Evolutionary conservation across 2,888 invertebrate genomes (phyloP).

Genomic region (Orchesella flavescens): DNA sequence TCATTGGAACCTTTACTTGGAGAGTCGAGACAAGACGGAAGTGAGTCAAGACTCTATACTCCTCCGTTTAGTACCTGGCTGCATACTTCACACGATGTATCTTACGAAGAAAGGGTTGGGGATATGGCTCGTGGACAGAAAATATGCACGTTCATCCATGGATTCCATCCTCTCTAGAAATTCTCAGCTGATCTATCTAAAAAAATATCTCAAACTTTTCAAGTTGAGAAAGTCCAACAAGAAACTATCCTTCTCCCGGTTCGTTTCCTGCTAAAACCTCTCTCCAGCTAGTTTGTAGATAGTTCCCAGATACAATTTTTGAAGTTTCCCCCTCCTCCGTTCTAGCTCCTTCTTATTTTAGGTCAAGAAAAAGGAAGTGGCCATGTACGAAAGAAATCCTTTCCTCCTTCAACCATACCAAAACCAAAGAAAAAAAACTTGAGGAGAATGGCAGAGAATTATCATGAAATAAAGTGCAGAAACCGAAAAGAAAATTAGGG

Average conservation of each 20-base stretch:
- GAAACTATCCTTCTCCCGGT: neutral
- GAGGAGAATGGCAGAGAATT: neutral
- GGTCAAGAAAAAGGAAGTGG: neutral
- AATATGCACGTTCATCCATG: neutral
- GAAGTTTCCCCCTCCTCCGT: too few relatives aligned
- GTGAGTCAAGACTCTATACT: neutral
- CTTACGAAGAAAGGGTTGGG: neutral
- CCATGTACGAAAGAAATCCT: neutral
- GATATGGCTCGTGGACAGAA: neutral
- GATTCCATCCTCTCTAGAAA: neutral
- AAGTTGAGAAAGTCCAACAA: too few relatives aligned
- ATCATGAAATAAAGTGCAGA: too few relatives aligned
- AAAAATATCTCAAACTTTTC: too few relatives aligned
- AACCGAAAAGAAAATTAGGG: neutral
- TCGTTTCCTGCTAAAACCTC: slow-evolving; percentile 22
- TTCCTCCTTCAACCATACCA: neutral
- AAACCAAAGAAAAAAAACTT: neutral
- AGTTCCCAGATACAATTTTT: too few relatives aligned
- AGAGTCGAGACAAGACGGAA: neutral
- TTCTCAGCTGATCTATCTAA: neutral
- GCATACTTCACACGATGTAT: too few relatives aligned
- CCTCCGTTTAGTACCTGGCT: neutral
- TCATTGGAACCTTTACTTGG: slow-evolving; percentile 19
- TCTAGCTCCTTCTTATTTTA: neutral
- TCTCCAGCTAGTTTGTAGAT: too few relatives aligned